Conservation (phyloP, 2,113 vertebrate species). For the pig (Sus scrofa) region T2T-Sscrofa CM000812.6:145482001-145482500, state of each 20-base stretch:
- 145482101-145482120: not conserved
- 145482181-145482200: not conserved
- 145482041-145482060: not conserved
- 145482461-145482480: conserved; percentile 66
- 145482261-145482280: not conserved
- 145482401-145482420: conserved; percentile 26
- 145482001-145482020: not conserved
- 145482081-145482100: conserved; percentile 8
- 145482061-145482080: conserved; percentile 34
- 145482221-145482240: not conserved
- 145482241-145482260: not conserved
- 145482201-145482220: conserved; percentile 12
- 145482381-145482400: conserved; percentile 37
- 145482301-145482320: conserved; percentile 24
- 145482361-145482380: not conserved
- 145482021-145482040: not conserved
- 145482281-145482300: not conserved
- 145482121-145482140: conserved; percentile 18
- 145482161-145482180: conserved; percentile 14
- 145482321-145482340: conserved; percentile 38
- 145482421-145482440: conserved; percentile 57
- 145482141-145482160: conserved; percentile 17
- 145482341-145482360: not conserved
- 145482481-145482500: conserved; percentile 47
- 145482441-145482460: not conserved